Percentiles rank a stretch among this genome's conserved stretches.
Conservation (phyloP, 2,113 vertebrate species). For the Petrocephalus microphthalmus region DNA sequence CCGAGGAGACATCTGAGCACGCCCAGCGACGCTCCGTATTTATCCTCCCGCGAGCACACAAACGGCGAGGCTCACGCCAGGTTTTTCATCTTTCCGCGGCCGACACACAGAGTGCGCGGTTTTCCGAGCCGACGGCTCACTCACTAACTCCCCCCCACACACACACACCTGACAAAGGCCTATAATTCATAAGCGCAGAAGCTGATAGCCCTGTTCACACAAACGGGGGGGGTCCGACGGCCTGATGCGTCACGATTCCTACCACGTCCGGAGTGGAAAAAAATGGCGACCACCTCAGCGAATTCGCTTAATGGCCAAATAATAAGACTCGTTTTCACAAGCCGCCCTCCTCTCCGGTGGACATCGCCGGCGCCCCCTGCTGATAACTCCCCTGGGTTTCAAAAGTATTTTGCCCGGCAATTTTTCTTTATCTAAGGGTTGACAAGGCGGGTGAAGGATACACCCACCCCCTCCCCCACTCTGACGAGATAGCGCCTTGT, state of each 20-base stretch:
- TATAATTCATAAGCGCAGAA: conserved; percentile 23
- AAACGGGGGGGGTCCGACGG: background rate
- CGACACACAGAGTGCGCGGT: conserved; percentile 20
- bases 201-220: background rate
- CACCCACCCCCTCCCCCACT: background rate
- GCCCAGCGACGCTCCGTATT: background rate
- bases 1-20: background rate
- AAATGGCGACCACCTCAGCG: background rate
- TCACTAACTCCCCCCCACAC: background rate
- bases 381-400: conserved; percentile 16
- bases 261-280: background rate
- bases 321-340: background rate
- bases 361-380: background rate
- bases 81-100: conserved; percentile 33
- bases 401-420: conserved; percentile 13
- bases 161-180: background rate
- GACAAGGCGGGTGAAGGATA: conserved; percentile 33
- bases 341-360: background rate
- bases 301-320: background rate
- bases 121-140: conserved; percentile 2
- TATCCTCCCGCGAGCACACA: conserved; percentile 11
- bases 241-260: background rate
- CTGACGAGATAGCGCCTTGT: conserved; percentile 23
- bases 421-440: conserved; percentile 29
- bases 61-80: background rate